phyloP scores from a whole-genome alignment of 2,113 vertebrate species.

The Progne subis region DNA sequence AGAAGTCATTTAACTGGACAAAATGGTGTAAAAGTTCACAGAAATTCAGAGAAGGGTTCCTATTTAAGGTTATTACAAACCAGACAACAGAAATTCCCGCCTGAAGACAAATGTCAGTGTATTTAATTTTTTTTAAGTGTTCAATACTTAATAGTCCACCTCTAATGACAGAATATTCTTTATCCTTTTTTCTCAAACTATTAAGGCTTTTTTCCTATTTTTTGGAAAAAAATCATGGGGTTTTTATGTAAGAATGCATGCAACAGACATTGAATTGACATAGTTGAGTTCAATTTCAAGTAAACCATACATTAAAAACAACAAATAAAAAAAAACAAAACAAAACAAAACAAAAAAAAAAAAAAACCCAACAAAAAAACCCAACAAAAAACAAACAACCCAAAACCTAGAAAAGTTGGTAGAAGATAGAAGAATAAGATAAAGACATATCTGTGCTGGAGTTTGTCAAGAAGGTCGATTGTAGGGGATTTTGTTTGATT shows the following conservation, averaged over 20 bases:
- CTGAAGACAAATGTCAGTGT: background rate
- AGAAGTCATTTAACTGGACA: background rate
- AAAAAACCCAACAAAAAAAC: too few relatives aligned
- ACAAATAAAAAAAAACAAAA: background rate
- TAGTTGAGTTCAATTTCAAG: background rate
- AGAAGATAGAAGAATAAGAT: background rate
- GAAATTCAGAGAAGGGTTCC: background rate
- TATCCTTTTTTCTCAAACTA: accelerated
- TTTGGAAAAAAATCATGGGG: background rate
- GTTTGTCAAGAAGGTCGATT: background rate
- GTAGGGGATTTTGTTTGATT: background rate
- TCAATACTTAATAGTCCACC: background rate
- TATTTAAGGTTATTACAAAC: background rate
- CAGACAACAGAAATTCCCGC: background rate
- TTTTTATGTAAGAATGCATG: background rate
- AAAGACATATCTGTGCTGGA: background rate
- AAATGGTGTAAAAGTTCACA: background rate
- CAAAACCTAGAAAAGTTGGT: background rate
- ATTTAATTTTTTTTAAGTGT: background rate
- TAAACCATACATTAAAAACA: background rate
- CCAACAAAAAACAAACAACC: background rate
- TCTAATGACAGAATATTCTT: background rate
- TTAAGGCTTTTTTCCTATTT: background rate
- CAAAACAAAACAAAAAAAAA: background rate
- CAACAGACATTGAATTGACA: background rate